Percentiles rank a stretch among this genome's conserved stretches.
Evolutionary conservation across 2,888 invertebrate genomes (phyloP).

Genomic region (Yponomeuta sedellus): DNA sequence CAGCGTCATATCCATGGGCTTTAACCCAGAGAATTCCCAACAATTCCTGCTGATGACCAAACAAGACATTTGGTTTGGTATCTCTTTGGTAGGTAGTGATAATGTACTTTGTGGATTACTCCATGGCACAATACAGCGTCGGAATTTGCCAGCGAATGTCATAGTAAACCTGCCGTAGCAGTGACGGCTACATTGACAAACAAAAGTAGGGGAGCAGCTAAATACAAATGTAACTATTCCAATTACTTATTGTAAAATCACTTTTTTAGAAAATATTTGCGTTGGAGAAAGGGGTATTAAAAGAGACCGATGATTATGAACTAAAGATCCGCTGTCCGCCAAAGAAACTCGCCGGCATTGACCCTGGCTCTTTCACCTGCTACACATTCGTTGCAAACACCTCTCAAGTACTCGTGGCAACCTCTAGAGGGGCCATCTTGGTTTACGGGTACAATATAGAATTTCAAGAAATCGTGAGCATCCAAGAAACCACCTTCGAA

Average conservation of each 20-base stretch:
- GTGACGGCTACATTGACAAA: no score
- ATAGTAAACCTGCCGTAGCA: no score
- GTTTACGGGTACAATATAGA: constrained; percentile 71
- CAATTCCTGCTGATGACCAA: constrained; percentile 56
- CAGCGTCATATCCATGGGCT: constrained; percentile 44
- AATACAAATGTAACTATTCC: no score
- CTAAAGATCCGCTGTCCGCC: constrained; percentile 42
- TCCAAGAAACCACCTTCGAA: constrained; percentile 41
- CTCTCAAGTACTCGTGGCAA: constrained; percentile 67
- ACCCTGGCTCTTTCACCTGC: constrained; percentile 62
- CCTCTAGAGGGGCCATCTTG: constrained; percentile 63
- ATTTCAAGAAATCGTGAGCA: constrained; percentile 37
- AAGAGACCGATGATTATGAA: constrained; percentile 50
- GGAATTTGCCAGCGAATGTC: no score
- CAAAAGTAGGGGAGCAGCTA: no score
- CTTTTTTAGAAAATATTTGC: constrained; percentile 46
- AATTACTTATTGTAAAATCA: no score
- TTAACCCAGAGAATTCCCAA: constrained; percentile 48
- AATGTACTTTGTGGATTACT: no score
- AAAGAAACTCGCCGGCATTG: constrained; percentile 32
- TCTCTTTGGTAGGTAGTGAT: constrained; percentile 35
- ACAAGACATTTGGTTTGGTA: constrained; percentile 51
- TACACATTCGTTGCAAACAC: constrained; percentile 69
- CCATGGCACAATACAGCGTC: no score
- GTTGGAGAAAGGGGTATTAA: constrained; percentile 47